Evolutionary conservation across 2,888 invertebrate species (phyloP), one percentile per base, ranked within the genome.

Genomic region (Tromatobia lineatoria): DNA sequence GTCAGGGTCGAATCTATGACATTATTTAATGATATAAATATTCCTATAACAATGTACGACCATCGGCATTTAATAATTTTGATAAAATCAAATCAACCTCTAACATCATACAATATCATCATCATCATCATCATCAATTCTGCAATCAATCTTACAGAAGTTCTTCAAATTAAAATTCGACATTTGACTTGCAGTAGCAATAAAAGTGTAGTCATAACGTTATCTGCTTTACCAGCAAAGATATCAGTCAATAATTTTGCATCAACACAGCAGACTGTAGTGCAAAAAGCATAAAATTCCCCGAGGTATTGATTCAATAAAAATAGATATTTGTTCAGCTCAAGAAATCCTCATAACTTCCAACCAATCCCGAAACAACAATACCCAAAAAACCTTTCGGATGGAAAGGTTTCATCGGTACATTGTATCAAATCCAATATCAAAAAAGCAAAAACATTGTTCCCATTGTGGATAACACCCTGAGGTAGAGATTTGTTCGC

Each of bases 401-500:
- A 15, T n/a, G 18, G 0, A 23, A 29, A 15, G 34, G 20, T n/a
- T 34, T 34, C 61, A 34, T 61, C 34, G 0, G 7, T n/a, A 18
- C 61, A 15, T 57, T 25, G 23, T 0, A 25, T 25, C 11, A 25
- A 57, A 25, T 25, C n/a, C 25, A 11, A 8, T 15, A 29, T 3
- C 10, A 29, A 29, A 34, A 29, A 34, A 64, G 20, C 18, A 18
- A 38, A 42, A 64, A 64, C 20, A 64, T 64, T 11, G 8, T 29
- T 59, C 13, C 47, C 75, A 64, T 64, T 23, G 52, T 50, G 52
- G 6, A 64, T 23, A n/a, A 52, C 15, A 75, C 50, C 64, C 64
- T 38, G 38, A 64, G 38, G 64, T 67, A n/a, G 38, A 38, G 34
- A 38, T 64, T 50, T 64, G 47, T 25, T 29, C 61, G 23, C n/a